These are phyloP conservation scores for Crepidodera aurea DNA, from an alignment of 2,888 invertebrate species.

Conservation along the genomic window DNA sequence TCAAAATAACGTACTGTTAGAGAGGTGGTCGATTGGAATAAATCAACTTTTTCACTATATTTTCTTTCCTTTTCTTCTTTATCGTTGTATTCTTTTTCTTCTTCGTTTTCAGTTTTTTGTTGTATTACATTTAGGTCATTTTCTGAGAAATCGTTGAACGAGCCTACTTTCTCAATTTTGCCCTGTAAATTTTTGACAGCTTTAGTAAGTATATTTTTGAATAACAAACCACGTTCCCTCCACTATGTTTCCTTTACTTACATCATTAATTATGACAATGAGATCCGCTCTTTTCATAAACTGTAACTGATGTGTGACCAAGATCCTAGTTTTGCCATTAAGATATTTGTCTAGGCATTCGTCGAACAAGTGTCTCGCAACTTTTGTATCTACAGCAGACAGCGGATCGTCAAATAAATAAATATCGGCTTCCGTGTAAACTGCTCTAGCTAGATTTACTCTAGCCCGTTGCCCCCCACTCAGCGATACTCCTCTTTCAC, in stretches of 20 bases:
- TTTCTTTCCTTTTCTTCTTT: background rate
- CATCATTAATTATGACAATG: slow-evolving; percentile 73
- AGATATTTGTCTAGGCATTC: slow-evolving; percentile 71
- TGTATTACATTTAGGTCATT: slow-evolving; percentile 56
- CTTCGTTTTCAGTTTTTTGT: slow-evolving; percentile 35
- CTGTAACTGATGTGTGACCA: slow-evolving; percentile 88
- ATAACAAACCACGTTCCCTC: too few relatives aligned
- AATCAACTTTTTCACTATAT: background rate
- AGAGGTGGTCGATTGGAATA: background rate
- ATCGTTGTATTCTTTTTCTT: slow-evolving; percentile 2
- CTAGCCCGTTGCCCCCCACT: slow-evolving; percentile 86
- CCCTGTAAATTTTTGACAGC: slow-evolving; percentile 65
- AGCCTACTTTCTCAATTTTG: slow-evolving; percentile 67
- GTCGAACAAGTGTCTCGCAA: slow-evolving; percentile 78
- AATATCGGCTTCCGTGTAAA: slow-evolving; percentile 79
- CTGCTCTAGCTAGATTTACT: slow-evolving; percentile 78
- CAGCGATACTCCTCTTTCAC: slow-evolving; percentile 79
- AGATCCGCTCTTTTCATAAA: slow-evolving; percentile 73
- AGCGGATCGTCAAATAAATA: slow-evolving; percentile 84
- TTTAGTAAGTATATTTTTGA: background rate
- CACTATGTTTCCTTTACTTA: too few relatives aligned
- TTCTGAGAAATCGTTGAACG: slow-evolving; percentile 66
- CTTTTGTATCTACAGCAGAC: slow-evolving; percentile 81
- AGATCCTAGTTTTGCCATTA: slow-evolving; percentile 72
- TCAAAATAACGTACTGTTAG: background rate